A percentile compares a stretch with the other conserved stretches of the same genome.
Conservation (phyloP, 2,888 invertebrate species). For the Stictocephala bisonia region DNA sequence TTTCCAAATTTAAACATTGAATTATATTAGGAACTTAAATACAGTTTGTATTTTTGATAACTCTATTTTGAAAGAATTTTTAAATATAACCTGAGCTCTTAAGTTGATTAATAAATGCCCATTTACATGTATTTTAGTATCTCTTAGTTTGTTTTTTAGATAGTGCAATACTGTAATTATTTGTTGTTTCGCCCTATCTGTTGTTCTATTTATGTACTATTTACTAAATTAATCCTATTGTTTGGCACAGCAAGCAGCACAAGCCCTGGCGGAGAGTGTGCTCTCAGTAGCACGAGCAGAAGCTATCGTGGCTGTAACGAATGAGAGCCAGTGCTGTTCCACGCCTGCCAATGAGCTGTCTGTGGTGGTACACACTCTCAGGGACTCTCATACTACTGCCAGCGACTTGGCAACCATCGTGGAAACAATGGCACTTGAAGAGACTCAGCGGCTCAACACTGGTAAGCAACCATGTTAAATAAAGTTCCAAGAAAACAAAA, state of each 20-base stretch:
- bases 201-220: not conserved
- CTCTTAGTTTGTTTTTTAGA: not conserved
- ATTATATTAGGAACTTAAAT: too few relatives aligned
- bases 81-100: too few relatives aligned
- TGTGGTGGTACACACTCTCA: constrained; percentile 70
- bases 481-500: too few relatives aligned
- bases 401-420: constrained; percentile 88
- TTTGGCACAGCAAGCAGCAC: constrained; percentile 77
- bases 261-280: constrained; percentile 88
- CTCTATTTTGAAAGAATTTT: too few relatives aligned
- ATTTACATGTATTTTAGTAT: too few relatives aligned
- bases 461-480: constrained; percentile 51
- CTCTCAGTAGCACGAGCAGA: constrained; percentile 78
- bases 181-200: not conserved
- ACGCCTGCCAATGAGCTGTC: constrained; percentile 68
- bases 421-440: constrained; percentile 77
- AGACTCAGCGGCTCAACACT: constrained; percentile 45
- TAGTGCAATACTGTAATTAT: not conserved
- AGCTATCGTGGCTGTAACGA: constrained; percentile 70
- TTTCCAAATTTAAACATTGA: too few relatives aligned
- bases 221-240: constrained; percentile 15
- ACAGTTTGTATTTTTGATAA: too few relatives aligned
- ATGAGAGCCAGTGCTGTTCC: constrained; percentile 53
- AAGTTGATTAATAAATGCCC: too few relatives aligned
- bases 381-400: constrained; percentile 71